Percentiles rank a stretch among this genome's conserved stretches.
Conservation (phyloP, 2,797 vertebrate genomes). For the Enteromius argenteus region DNA sequence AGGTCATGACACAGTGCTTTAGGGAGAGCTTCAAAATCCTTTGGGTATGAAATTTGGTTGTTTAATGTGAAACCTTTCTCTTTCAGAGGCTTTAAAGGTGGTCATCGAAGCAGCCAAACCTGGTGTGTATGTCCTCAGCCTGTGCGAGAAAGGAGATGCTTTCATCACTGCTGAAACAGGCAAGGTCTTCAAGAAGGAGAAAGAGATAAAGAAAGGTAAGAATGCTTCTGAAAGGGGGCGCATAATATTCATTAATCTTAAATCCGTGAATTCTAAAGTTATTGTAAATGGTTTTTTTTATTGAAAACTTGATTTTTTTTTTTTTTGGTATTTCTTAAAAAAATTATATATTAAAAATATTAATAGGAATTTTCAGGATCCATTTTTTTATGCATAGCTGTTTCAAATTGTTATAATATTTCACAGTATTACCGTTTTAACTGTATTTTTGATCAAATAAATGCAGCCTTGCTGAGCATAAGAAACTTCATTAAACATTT, state of each 20-base stretch:
- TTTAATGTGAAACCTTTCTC: constrained; percentile 15
- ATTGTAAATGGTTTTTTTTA: background rate
- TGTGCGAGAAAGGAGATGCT: constrained; percentile 93
- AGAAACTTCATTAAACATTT: background rate
- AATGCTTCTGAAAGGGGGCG: background rate
- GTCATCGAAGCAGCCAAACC: constrained; percentile 84
- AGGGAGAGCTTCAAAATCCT: background rate
- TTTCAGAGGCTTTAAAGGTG: constrained; percentile 85
- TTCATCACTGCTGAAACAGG: constrained; percentile 93
- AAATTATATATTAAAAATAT: too few species aligned
- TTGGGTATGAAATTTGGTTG: background rate
- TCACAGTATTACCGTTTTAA: background rate
- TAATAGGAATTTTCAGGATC: background rate
- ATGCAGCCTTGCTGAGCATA: background rate
- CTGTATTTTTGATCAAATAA: background rate
- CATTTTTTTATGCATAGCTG: background rate
- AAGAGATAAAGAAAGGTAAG: constrained; percentile 97
- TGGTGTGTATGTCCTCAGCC: constrained; percentile 86
- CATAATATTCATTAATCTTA: background rate
- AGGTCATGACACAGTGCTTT: background rate
- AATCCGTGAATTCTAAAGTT: background rate
- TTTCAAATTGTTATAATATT: background rate
- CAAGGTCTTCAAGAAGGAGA: constrained; percentile 98
- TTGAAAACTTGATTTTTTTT: too few species aligned
- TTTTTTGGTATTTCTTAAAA: background rate